Conservation (phyloP, 2,797 vertebrate genomes). For the Pantherophis vulpinus region DNA sequence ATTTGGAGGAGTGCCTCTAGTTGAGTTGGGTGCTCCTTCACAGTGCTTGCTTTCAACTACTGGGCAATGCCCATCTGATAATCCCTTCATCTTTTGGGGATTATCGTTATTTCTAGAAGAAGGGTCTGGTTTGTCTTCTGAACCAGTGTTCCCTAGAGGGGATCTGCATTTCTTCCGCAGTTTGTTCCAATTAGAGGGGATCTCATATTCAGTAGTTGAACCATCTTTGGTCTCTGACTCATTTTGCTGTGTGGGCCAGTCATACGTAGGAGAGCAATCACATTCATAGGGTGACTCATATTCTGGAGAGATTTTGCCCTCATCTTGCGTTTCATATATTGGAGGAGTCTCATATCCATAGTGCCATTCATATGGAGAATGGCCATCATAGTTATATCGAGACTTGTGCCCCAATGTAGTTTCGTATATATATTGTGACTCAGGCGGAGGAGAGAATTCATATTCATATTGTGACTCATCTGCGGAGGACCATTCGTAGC, state of each 20-base stretch:
- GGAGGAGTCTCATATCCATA: not conserved
- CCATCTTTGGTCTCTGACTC: not conserved
- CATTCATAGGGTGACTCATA: constrained; percentile 1
- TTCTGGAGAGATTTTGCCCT: not conserved
- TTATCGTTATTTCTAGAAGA: not conserved
- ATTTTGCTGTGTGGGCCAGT: constrained; percentile 2
- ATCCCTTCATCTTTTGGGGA: not conserved
- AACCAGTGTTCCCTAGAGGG: not conserved
- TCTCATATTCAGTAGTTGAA: not conserved
- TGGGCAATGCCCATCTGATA: not conserved
- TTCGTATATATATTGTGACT: constrained; percentile 10
- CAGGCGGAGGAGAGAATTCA: not conserved
- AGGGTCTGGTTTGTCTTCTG: not conserved
- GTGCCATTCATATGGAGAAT: constrained; percentile 4
- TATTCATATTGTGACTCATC: constrained; percentile 12
- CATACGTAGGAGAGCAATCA: not conserved
- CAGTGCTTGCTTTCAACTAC: not conserved
- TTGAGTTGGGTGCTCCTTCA: not conserved
- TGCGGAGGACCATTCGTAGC: not conserved
- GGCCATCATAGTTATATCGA: not conserved
- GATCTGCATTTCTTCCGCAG: not conserved
- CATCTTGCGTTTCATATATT: not conserved
- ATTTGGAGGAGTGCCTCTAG: not conserved
- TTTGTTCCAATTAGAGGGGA: not conserved
- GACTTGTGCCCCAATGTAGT: not conserved